Conservation (phyloP, 2,888 invertebrate species). For the Pyrrhia umbra region DNA sequence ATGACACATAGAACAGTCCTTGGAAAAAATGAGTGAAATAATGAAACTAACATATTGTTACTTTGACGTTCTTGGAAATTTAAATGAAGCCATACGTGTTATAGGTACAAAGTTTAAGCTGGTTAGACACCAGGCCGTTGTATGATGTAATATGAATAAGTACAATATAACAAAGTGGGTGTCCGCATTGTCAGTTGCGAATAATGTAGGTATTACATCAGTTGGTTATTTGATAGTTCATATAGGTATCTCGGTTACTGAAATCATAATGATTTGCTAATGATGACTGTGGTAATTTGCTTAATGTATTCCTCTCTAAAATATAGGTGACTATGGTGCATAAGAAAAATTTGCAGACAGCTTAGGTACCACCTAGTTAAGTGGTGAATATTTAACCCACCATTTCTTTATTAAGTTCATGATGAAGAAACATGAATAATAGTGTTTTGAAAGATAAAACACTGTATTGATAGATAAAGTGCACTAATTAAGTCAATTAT, state of each 20-base stretch:
- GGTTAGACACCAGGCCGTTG: slow-evolving; percentile 2
- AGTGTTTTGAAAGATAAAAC: slow-evolving; percentile 1
- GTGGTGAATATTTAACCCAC: too few relatives aligned
- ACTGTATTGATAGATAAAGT: slow-evolving; percentile 2
- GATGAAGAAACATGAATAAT: neutral
- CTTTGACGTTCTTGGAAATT: slow-evolving; percentile 36
- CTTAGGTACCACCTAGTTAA: too few relatives aligned
- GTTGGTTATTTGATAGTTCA: neutral
- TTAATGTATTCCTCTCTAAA: neutral
- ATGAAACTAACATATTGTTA: slow-evolving; percentile 16
- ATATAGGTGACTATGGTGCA: too few relatives aligned
- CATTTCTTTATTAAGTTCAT: too few relatives aligned
- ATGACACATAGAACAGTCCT: slow-evolving; percentile 33
- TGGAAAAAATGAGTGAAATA: slow-evolving; percentile 29
- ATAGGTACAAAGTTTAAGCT: slow-evolving; percentile 24
- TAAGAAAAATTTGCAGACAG: too few relatives aligned
- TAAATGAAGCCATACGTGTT: slow-evolving; percentile 31
- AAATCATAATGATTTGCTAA: neutral
- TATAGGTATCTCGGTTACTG: neutral
- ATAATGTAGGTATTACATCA: neutral
- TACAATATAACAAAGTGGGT: neutral
- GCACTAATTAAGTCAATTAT: slow-evolving; percentile 28
- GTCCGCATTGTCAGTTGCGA: neutral
- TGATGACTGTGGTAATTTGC: neutral
- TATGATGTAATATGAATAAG: slow-evolving; percentile 30